Base-by-base conservation (phyloP, 2,113 vertebrate species). In the Podilymbus podiceps region DNA sequence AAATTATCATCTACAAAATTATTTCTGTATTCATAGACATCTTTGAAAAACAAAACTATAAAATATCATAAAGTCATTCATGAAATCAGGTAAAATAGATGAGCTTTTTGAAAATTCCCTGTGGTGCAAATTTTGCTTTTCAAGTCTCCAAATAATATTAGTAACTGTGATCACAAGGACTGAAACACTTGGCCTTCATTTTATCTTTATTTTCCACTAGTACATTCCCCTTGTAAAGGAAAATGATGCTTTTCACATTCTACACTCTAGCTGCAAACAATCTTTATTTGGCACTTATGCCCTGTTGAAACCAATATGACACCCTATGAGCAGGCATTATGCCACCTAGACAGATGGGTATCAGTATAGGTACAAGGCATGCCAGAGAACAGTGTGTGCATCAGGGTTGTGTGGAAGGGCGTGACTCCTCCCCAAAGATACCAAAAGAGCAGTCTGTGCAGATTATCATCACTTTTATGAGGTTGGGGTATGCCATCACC, bases 331-430 rank as follows among this genome's bases (percentile, higher is more conserved):
- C 33, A 82, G 97, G 98, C 97, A 80, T 78, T 46, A 55, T 88
- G 97, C 97, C 98, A 98, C 90, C 53, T 38, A 89, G 94, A 95
- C 98, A 98, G 98, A 97, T 96, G 98, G 98, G 19, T 84, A 87
- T 87, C 91, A 95, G 85, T 81, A 66, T n/a, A 93, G 89, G 96
- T 89, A 75, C 89, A 86, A 98, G 94, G 79, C 94, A 78, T 76
- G 92, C 91, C 91, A 94, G 67, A 91, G 80, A 96, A 91, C 79
- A 95, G 55, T 74, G 66, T 81, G 67, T 47, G 25, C 76, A 88
- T 75, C 78, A 73, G 89, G 67, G 64, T 19, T 81, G 35, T 85
- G 49, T 55, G 40, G 62, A 93, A 81, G n/a, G 89, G 75, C 85
- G 94, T 95, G 90, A 69, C 67, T 97, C 83, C 84, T 66, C 81